Conservation (phyloP, 2,797 vertebrate species). For the Odontamblyopus lacepedii region DNA sequence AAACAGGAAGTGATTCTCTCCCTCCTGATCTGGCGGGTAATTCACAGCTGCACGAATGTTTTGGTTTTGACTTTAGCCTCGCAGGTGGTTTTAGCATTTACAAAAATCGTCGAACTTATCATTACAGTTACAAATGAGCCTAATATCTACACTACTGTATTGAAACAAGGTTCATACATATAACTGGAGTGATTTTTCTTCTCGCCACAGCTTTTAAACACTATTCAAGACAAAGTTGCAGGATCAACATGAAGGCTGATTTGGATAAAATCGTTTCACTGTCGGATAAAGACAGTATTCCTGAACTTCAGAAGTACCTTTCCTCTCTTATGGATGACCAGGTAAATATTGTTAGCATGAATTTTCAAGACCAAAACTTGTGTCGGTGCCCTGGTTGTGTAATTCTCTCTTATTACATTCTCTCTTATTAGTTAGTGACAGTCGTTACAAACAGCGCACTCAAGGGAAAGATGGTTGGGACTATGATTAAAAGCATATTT, state of each 20-base stretch:
- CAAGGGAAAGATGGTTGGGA: constrained; percentile 81
- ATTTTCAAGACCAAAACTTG: not conserved
- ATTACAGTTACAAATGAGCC: not conserved
- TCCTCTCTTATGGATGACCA: constrained; percentile 64
- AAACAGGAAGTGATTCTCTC: constrained; percentile 45
- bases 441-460: constrained; percentile 84
- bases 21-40: constrained; percentile 52
- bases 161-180: too few species aligned
- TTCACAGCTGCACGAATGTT: constrained; percentile 6
- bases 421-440: constrained; percentile 71
- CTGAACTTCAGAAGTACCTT: constrained; percentile 74
- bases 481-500: constrained; percentile 86
- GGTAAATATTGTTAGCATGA: constrained; percentile 45
- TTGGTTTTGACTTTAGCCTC: not conserved
- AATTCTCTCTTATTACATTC: not conserved
- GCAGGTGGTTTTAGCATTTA: not conserved
- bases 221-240: not conserved
- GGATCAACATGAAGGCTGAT: constrained; percentile 50
- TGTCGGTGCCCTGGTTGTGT: not conserved
- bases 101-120: not conserved
- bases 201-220: not conserved
- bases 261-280: constrained; percentile 70
- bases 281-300: constrained; percentile 59
- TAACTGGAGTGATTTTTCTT: not conserved
- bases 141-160: not conserved